Base-by-base conservation (phyloP, 2,113 vertebrate species). In the Microtus richardsoni region DNA sequence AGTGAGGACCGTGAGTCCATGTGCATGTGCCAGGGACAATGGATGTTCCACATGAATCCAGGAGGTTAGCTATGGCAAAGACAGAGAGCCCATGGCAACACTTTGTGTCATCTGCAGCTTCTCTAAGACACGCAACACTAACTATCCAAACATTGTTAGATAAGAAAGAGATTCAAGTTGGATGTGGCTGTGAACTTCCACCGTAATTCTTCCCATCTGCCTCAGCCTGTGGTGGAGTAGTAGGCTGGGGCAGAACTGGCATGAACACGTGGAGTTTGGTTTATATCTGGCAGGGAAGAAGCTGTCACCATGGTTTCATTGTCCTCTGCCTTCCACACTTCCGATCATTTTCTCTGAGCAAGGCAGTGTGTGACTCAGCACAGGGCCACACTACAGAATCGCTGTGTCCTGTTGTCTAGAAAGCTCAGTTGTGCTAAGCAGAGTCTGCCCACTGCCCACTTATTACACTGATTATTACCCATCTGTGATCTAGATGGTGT, bases 1-100 rank as follows among this genome's bases (percentile, higher is more conserved):
- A 14, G 11, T 28, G 5, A 22, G 21, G 26, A 39, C 4, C 4
- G 22, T 0, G 9, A 8, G 22, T 24, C 39, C 12, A 0, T 21
- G 10, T 2, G 33, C 1, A 36, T 9, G 28, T n/a, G 24, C 24
- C 77, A 22, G 0, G 16, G 30, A 10, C 14, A 30, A 39, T 21
- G 44, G 49, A 52, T 4, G 22, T 14, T 5, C 28, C 33, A 21
- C 41, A 0, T 2, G 28, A 19, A 7, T 1, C 17, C 28, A 21
- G 47, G 28, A 44, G 11, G 73, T 24, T 44, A 41, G 4, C 39
- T 75, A 26, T 44, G 2, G 3, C 9, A 11, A 64, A 26, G 58
- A n/a, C 8, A 66, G 41, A 21, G 13, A 36, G 30, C 2, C 4
- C 2, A 4, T 8, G 10, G 19, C 9, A 58, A 16, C 21, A 8